These are phyloP conservation scores for Euspilapteryx auroguttella DNA, from an alignment of 2,888 invertebrate species.

Conservation along the genomic window DNA sequence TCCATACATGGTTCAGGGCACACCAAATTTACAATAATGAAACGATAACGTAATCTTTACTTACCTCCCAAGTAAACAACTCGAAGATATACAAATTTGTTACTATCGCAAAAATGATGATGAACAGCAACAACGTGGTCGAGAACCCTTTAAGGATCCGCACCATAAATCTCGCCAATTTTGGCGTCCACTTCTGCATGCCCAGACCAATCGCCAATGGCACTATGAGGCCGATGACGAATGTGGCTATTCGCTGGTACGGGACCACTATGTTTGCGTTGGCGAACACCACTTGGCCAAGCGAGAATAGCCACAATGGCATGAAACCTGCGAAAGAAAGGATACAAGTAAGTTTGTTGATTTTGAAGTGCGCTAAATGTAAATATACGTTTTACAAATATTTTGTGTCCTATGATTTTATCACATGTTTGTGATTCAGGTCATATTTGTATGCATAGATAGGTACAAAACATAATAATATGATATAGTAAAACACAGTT, in stretches of 20 bases:
- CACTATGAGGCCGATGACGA: constrained; percentile 75
- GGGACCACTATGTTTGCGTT: constrained; percentile 75
- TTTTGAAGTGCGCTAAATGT: no score
- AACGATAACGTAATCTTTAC: no score
- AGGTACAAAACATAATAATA: no score
- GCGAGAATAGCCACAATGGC: constrained; percentile 88
- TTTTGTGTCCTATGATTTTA: no score
- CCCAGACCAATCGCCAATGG: constrained; percentile 63
- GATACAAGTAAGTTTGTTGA: constrained; percentile 1
- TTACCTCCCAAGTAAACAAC: constrained; percentile 85
- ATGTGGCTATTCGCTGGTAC: constrained; percentile 72
- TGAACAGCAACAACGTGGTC: constrained; percentile 75
- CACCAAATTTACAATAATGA: no score
- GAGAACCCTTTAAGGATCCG: constrained; percentile 85
- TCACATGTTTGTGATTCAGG: no score
- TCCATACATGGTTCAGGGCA: no score
- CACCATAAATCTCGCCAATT: constrained; percentile 69
- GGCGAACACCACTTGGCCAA: constrained; percentile 76
- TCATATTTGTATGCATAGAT: no score
- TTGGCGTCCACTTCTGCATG: constrained; percentile 72
- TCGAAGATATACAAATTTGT: constrained; percentile 90
- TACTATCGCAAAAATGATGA: constrained; percentile 82
- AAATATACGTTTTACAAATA: no score
- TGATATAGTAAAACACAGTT: no score
- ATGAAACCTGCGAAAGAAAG: constrained; percentile 68